phyloP scores from a whole-genome alignment of 2,888 invertebrate genomes.

The Molorchus minor region DNA sequence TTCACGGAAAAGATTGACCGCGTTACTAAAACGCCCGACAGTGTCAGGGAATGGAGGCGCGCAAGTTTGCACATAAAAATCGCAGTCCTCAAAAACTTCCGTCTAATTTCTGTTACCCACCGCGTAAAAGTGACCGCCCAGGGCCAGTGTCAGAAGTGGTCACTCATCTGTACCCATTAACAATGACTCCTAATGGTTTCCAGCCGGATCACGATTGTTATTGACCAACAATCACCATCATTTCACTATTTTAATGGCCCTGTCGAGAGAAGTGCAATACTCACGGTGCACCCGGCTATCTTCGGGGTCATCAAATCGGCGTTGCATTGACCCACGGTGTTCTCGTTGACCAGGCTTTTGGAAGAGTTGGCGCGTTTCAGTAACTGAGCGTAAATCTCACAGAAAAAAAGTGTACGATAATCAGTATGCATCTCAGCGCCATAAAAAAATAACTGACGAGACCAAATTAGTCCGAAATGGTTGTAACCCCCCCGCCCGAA shows the following conservation, averaged over 20 bases:
- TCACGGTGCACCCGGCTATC: constrained; percentile 24
- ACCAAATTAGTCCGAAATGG: too few relatives aligned
- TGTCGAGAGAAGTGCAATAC: constrained; percentile 30
- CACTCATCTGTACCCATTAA: constrained; percentile 36
- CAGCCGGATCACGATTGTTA: constrained; percentile 41
- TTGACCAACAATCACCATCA: constrained; percentile 43
- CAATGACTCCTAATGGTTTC: constrained; percentile 43
- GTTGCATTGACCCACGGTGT: not conserved
- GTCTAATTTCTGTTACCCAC: not conserved
- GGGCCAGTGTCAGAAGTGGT: constrained; percentile 25
- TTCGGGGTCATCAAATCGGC: constrained; percentile 28
- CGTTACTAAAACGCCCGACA: too few relatives aligned
- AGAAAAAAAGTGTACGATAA: too few relatives aligned
- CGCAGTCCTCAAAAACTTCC: too few relatives aligned
- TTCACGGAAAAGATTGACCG: too few relatives aligned
- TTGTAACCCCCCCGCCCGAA: too few relatives aligned
- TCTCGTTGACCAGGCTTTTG: not conserved
- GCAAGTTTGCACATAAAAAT: too few relatives aligned
- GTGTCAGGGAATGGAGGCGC: too few relatives aligned
- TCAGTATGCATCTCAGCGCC: too few relatives aligned
- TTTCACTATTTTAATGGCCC: constrained; percentile 43
- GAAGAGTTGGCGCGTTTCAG: not conserved
- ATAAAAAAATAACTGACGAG: too few relatives aligned
- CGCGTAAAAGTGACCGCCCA: constrained; percentile 11
- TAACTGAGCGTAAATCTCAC: too few relatives aligned